phyloP scores from a whole-genome alignment of 2,888 invertebrate species.

The Cosmia trapezina region DNA sequence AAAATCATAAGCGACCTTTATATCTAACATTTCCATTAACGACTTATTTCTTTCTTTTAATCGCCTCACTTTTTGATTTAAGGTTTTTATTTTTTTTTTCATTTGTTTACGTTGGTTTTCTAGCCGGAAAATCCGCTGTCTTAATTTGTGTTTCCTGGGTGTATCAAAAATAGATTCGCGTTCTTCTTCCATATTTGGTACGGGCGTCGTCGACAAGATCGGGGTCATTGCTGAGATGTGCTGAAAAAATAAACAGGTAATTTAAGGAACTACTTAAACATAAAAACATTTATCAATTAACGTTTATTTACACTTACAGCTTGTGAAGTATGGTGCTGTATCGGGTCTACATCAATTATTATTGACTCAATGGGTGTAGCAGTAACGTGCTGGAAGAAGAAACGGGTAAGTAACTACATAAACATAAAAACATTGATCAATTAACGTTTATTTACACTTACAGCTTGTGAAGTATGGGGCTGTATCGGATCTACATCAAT shows the following conservation, averaged over 20 bases:
- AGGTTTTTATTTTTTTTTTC: neutral
- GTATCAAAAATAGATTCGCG: neutral
- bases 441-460: neutral
- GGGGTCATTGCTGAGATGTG: neutral
- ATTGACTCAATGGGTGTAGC: neutral
- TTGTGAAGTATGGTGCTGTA: neutral
- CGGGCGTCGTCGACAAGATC: neutral
- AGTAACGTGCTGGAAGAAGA: neutral
- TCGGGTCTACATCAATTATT: conserved; percentile 1
- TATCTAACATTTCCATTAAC: neutral
- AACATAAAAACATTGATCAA: neutral
- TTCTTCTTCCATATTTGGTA: neutral
- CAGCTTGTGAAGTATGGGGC: neutral
- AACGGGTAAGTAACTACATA: neutral
- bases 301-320: neutral
- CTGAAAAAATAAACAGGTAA: neutral
- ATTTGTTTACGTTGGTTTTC: neutral
- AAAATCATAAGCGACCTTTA: neutral
- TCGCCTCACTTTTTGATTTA: conserved; percentile 7
- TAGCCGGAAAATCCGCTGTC: neutral
- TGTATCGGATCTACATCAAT: neutral
- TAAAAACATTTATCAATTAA: neutral
- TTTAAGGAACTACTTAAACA: neutral
- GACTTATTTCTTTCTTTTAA: conserved; percentile 1
- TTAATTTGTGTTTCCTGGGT: neutral